Evolutionary conservation across 2,888 invertebrate genomes (phyloP), one percentile per base, ranked within the genome.

Genomic region (Parnassius orleans): DNA sequence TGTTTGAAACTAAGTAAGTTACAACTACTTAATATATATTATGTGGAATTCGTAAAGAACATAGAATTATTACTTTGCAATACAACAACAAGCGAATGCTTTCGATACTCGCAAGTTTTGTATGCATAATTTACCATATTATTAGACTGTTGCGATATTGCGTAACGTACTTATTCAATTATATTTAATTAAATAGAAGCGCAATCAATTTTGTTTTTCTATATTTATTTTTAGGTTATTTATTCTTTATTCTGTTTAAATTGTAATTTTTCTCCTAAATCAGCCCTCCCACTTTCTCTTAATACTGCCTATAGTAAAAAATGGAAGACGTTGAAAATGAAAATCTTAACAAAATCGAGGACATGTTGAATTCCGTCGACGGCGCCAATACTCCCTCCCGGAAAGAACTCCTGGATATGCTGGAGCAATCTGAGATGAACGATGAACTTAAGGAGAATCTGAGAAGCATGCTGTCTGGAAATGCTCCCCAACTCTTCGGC

Each of bases 401-500:
- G 1, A 93, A 94, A 33, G 91, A 94, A 50, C 74, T 95, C 1
- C 73, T 95, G 65, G 90, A 92, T 52, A 80, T 94, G 78, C 80
- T 95, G 24, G 93, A 95, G 19, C 78, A 87, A 0, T 88, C 94
- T 71, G 93, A 93, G 2, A 74, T 95, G 2, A 84, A 92, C 57
- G 95, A 95, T 7, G 93, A 94, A 24, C 93, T 94, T 58, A 94
- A 93, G 67, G 93, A 93, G n/a, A 91, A 86, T 59, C 71, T 95
- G 19, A 90, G 86, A 61, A 85, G 85, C 1, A 87, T 93, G 76
- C 73, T 95, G 55, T 78, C 87, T 0, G 92, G 88, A 0, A 84
- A 90, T 53, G 81, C 83, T 56, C 90, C 81, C 0, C 83, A 79
- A 71, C 80, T 88, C 1, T 81, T 90, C 12, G 88, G 84, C 0